Evolutionary conservation across 2,797 vertebrate genomes (phyloP).

Genomic region (Acanthurus lineatus): DNA sequence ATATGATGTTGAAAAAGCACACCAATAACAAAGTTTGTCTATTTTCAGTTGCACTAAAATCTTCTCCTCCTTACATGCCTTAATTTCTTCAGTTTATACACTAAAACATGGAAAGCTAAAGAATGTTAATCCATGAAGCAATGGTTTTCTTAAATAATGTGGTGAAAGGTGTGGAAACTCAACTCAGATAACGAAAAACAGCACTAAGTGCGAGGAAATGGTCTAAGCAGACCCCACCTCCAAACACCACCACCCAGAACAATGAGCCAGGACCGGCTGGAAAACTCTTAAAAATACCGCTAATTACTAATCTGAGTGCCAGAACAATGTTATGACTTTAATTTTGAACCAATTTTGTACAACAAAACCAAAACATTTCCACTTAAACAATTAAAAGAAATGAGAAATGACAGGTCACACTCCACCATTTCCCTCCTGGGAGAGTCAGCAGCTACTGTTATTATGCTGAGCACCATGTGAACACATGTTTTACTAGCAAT

Average conservation of each 20-base stretch:
- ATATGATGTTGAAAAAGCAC: conserved; percentile 7
- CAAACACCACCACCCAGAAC: conserved; percentile 71
- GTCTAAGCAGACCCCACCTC: conserved; percentile 68
- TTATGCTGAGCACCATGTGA: neutral
- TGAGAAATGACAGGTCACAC: neutral
- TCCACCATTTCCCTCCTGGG: conserved; percentile 3
- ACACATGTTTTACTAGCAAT: neutral
- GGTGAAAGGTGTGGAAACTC: conserved; percentile 71
- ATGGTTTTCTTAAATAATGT: conserved; percentile 48
- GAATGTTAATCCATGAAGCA: conserved; percentile 46
- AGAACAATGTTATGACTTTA: conserved; percentile 38
- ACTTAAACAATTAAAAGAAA: neutral
- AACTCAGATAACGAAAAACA: conserved; percentile 69
- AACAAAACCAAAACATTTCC: neutral
- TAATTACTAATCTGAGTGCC: conserved; percentile 23
- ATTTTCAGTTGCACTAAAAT: conserved; percentile 1
- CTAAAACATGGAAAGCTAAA: neutral
- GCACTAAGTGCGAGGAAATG: conserved; percentile 80
- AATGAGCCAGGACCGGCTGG: conserved; percentile 75
- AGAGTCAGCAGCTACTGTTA: neutral
- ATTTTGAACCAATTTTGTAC: neutral
- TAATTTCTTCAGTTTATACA: conserved; percentile 3
- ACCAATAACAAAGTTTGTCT: neutral
- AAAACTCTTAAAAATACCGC: conserved; percentile 47
- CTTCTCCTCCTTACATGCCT: neutral